These are phyloP conservation scores for Alouatta palliata DNA, from an alignment of 2,113 vertebrate genomes.

Conservation along the genomic window DNA sequence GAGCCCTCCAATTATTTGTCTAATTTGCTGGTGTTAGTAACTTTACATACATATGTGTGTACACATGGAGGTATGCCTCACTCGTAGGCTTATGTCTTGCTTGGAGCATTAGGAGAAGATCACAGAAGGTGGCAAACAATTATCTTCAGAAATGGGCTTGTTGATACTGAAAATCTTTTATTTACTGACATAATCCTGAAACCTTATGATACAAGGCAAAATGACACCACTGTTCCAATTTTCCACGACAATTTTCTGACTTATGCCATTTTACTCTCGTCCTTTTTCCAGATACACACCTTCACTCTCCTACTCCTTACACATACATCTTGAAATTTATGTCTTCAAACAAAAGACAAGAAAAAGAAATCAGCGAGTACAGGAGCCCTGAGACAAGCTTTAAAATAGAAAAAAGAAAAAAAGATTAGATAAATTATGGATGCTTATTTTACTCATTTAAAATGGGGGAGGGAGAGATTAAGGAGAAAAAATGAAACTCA, in stretches of 20 bases:
- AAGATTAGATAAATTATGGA: not conserved
- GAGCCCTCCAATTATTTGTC: not conserved
- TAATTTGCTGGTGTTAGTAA: not conserved
- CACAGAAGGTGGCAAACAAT: not conserved
- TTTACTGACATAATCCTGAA: not conserved
- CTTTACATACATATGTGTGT: not conserved
- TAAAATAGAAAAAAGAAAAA: not conserved
- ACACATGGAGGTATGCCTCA: not conserved
- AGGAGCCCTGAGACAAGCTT: not conserved
- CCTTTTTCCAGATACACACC: not conserved
- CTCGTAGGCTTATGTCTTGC: not conserved
- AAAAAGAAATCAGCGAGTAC: not conserved
- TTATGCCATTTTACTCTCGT: not conserved
- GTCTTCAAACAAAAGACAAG: constrained; percentile 13
- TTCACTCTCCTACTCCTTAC: not conserved
- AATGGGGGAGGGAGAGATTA: not conserved
- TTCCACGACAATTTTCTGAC: not conserved
- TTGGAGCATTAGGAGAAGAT: not conserved
- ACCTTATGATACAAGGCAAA: not conserved
- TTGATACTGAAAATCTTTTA: not conserved
- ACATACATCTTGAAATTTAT: constrained; percentile 9
- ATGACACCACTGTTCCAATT: not conserved
- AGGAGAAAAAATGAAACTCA: not conserved
- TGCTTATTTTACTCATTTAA: not conserved
- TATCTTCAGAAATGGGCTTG: not conserved